Conservation (phyloP, 1,140 invertebrate genomes). For the Calephelis nemesis region DNA sequence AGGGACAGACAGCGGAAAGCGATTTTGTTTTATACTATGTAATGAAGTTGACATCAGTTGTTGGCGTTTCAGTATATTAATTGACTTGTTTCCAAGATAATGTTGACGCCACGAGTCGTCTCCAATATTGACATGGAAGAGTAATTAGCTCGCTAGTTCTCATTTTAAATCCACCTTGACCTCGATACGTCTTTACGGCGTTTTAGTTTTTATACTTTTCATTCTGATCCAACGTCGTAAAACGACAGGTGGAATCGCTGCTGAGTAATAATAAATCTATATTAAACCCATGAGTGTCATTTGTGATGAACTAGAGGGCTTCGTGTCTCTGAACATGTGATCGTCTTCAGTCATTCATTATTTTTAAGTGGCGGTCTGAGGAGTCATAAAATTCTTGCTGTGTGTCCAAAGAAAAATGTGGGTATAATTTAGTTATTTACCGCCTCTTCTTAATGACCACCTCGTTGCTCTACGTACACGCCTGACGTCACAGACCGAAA, state of each 20-base stretch:
- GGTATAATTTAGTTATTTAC: too few species aligned
- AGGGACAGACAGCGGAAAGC: too few species aligned
- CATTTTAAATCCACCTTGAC: conserved; percentile 70
- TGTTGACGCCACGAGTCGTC: conserved; percentile 1
- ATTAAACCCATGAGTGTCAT: conserved; percentile 16
- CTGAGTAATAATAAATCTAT: conserved; percentile 42
- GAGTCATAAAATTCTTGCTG: too few species aligned
- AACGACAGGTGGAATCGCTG: conserved; percentile 46
- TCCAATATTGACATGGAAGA: conserved; percentile 35
- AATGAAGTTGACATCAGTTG: neutral
- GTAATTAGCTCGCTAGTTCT: conserved; percentile 65
- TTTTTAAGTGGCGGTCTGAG: too few species aligned
- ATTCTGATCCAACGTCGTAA: conserved; percentile 56
- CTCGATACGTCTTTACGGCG: conserved; percentile 65
- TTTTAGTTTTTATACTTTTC: conserved; percentile 61
- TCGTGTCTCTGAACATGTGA: neutral
- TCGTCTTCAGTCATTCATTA: neutral
- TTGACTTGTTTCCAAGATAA: conserved; percentile 14
- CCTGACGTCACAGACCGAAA: too few species aligned
- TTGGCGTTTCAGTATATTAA: conserved; percentile 6
- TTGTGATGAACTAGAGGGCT: conserved; percentile 3
- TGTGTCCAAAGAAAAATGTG: too few species aligned
- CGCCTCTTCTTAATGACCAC: too few species aligned
- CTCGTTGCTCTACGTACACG: too few species aligned
- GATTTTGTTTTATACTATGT: too few species aligned